These are phyloP conservation scores for Mastomys natalensis DNA, from an alignment of 2,113 vertebrate species.

Conservation along the genomic window DNA sequence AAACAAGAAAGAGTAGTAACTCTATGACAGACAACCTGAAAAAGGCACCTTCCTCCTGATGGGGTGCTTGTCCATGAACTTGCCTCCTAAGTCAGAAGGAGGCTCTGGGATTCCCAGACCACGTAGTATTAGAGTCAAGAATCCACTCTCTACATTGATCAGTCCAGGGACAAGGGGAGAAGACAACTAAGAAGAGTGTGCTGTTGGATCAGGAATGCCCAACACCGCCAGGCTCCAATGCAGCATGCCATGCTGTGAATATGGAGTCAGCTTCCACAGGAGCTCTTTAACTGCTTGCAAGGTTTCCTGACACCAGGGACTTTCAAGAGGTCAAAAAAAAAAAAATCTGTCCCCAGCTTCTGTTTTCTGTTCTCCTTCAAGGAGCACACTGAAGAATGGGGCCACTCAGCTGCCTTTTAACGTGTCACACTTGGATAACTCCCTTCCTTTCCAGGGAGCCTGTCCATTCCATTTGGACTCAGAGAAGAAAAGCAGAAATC, in stretches of 20 bases:
- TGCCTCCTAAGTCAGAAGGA: constrained; percentile 32
- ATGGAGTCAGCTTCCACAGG: constrained; percentile 60
- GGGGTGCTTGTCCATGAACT: constrained; percentile 48
- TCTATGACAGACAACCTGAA: constrained; percentile 65
- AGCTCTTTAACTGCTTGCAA: constrained; percentile 65
- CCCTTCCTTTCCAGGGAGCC: constrained; percentile 58
- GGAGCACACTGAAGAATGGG: constrained; percentile 75
- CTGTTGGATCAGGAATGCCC: neutral
- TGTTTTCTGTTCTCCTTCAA: constrained; percentile 79
- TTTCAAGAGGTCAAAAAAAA: constrained; percentile 70
- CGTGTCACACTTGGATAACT: constrained; percentile 78
- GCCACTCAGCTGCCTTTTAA: constrained; percentile 72
- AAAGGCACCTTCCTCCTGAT: constrained; percentile 55
- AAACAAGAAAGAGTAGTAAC: constrained; percentile 30
- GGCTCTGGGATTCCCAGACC: constrained; percentile 59
- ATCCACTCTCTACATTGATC: constrained; percentile 60
- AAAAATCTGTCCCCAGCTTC: constrained; percentile 70
- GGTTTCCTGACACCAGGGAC: constrained; percentile 56
- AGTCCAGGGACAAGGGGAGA: neutral
- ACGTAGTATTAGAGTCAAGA: constrained; percentile 67
- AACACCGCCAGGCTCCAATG: constrained; percentile 30
- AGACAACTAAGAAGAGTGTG: neutral
- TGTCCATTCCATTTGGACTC: constrained; percentile 75
- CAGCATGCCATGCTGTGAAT: neutral
- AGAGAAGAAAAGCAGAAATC: constrained; percentile 81